phyloP scores from a whole-genome alignment of 2,797 vertebrate genomes.

The Sternarchorhynchus goeldii region DNA sequence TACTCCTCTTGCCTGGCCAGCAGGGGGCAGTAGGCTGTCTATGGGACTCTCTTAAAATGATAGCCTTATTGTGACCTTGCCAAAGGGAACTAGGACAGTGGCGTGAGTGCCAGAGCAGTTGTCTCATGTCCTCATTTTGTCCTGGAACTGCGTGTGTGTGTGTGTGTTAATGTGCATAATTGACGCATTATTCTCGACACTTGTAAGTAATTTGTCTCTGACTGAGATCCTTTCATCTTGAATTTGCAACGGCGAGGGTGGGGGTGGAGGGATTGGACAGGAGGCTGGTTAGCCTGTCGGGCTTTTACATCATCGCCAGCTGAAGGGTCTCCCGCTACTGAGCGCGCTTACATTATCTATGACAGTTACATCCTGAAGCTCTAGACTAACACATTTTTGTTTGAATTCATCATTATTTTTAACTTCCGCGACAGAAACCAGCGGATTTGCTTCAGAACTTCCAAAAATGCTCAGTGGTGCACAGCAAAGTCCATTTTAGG shows the following conservation, averaged over 20 bases:
- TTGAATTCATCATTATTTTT: not conserved
- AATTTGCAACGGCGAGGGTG: constrained; percentile 27
- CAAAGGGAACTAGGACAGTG: constrained; percentile 53
- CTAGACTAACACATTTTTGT: not conserved
- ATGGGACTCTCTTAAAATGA: constrained; percentile 52
- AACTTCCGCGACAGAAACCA: too few species aligned
- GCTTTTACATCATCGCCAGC: constrained; percentile 59
- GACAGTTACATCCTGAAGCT: not conserved
- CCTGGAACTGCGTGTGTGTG: constrained; percentile 45
- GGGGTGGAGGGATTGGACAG: constrained; percentile 32
- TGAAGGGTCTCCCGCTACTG: constrained; percentile 11
- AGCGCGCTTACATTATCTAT: not conserved
- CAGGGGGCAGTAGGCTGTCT: constrained; percentile 44
- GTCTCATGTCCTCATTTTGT: constrained; percentile 56
- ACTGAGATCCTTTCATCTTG: constrained; percentile 52
- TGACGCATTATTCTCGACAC: constrained; percentile 51
- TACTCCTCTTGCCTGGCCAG: not conserved
- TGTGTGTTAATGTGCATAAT: constrained; percentile 46
- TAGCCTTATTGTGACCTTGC: constrained; percentile 62
- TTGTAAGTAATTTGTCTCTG: constrained; percentile 51
- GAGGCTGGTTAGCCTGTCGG: constrained; percentile 34
- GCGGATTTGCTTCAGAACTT: not conserved
- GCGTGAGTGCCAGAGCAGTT: constrained; percentile 38
- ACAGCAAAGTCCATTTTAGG: not conserved
- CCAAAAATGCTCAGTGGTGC: not conserved